Evolutionary conservation across 2,113 vertebrate genomes (phyloP), one percentile per base, ranked within the genome.

Genomic region (Dolichallabes microphthalmus): DNA sequence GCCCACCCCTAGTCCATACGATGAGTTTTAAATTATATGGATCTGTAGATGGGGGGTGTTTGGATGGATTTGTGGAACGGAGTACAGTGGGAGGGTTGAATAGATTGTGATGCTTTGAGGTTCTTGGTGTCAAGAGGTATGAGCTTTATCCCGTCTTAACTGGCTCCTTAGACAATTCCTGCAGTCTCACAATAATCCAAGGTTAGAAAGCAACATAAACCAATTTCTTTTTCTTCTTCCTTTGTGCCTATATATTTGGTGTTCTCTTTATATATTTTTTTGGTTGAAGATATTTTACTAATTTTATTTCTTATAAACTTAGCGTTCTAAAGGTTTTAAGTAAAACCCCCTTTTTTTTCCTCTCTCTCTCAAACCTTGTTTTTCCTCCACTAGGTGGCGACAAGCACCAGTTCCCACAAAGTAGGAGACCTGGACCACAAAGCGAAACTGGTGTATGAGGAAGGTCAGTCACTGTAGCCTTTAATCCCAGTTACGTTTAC

Each of bases 371-470:
- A 19, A 22, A 32, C 19, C 0, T 30, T 84, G 1, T 32, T 57
- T 71, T 78, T 82, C 86, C 4, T 69, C 88, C 91, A 93, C 93
- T 87, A 99, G 98, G 94, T 98, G 92, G 96, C 95, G 85, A 94
- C 96, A 57, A 92, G 90, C 0, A 93, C 94, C 90, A 87, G 90
- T 73, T 88, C 88, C 35, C 94, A 94, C 50, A 90, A 88, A 25
- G 89, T 89, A 32, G 71, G 89, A 0, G 94, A 93, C 0, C 90
- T 97, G 68, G 95, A 94, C 89, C 95, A 95, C 91, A 95, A 95
- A 79, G 97, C 98, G 57, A 97, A 97, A 80, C 89, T 99, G 88
- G 96, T 99, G 4, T 99, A 99, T 91, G 98, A 99, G 89, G 98
- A 99, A 90, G 97, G 98, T 99, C 90, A 96, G 22, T 55, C 50